Percentiles rank a stretch among this genome's conserved stretches.
Evolutionary conservation across 2,888 invertebrate species (phyloP).

Genomic region (Sinohyriopsis cumingii): DNA sequence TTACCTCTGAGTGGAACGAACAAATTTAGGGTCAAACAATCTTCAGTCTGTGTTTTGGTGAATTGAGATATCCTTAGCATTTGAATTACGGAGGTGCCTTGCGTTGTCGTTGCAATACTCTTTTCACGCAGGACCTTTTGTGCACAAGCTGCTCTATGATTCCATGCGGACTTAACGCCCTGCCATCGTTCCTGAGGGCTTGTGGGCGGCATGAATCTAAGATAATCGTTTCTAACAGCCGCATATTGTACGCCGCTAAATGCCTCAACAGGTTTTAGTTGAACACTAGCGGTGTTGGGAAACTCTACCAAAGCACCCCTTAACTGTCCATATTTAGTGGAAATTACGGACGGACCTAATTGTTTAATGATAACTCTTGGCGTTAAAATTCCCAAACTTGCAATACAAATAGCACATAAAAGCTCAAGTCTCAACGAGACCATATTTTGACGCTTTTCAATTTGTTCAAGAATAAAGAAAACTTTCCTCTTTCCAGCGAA

Average conservation of each 20-base stretch:
- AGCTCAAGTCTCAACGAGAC: background rate
- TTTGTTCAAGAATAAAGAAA: no score
- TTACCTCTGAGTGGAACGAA: conserved; percentile 39
- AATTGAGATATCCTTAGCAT: conserved; percentile 23
- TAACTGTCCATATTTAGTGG: conserved; percentile 87
- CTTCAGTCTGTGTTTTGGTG: conserved; percentile 30
- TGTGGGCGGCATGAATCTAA: conserved; percentile 97
- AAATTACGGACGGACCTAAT: conserved; percentile 27
- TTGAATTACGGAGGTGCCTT: conserved; percentile 21
- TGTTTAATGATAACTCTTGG: conserved; percentile 23
- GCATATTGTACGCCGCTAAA: conserved; percentile 95
- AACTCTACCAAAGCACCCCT: conserved; percentile 77
- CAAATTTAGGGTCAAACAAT: conserved; percentile 40
- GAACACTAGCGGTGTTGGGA: conserved; percentile 37
- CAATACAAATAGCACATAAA: background rate
- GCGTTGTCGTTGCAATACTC: conserved; percentile 16
- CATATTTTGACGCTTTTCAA: no score
- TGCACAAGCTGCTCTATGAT: conserved; percentile 89
- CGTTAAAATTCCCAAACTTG: background rate
- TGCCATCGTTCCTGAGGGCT: conserved; percentile 89
- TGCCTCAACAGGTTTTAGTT: conserved; percentile 82
- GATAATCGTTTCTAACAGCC: conserved; percentile 88
- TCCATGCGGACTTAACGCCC: conserved; percentile 79
- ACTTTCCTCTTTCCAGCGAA: no score
- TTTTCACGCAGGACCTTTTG: conserved; percentile 73